phyloP scores from a whole-genome alignment of 2,888 invertebrate genomes.

The Tridacna crocea region DNA sequence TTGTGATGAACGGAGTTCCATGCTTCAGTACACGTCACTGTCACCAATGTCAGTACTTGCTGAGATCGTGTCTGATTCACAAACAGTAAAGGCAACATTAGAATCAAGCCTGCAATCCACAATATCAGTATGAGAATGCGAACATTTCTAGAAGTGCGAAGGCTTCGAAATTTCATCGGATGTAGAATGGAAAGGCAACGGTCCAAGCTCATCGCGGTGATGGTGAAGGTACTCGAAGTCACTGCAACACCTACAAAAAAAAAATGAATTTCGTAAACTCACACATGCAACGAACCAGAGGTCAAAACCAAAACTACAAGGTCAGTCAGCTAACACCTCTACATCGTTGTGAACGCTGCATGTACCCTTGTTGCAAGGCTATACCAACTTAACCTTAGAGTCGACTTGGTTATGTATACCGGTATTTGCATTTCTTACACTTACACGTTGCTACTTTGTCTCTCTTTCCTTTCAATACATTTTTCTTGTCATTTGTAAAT shows the following conservation, averaged over 20 bases:
- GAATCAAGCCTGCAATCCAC: constrained; percentile 88
- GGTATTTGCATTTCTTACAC: too few relatives aligned
- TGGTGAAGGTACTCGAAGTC: constrained; percentile 91
- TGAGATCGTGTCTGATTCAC: constrained; percentile 78
- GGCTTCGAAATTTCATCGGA: constrained; percentile 89
- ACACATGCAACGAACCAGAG: too few relatives aligned
- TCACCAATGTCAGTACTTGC: constrained; percentile 58
- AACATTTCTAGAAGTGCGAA: constrained; percentile 89
- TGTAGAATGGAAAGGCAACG: constrained; percentile 89
- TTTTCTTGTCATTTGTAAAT: too few relatives aligned
- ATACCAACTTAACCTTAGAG: too few relatives aligned
- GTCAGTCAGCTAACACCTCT: too few relatives aligned
- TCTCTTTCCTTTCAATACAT: too few relatives aligned
- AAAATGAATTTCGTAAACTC: too few relatives aligned
- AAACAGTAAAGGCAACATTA: constrained; percentile 89
- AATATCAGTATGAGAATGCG: constrained; percentile 87
- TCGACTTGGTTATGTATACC: too few relatives aligned
- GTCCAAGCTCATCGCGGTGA: constrained; percentile 92
- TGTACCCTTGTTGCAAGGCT: too few relatives aligned
- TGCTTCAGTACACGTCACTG: constrained; percentile 87
- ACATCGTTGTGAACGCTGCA: too few relatives aligned
- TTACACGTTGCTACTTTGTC: too few relatives aligned
- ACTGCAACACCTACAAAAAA: constrained; percentile 86
- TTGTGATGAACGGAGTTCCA: constrained; percentile 86
- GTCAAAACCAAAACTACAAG: too few relatives aligned